Percentiles rank a stretch among this genome's conserved stretches.
Evolutionary conservation across 1,140 invertebrate species (phyloP).

Genomic region (Pseudomyrmex pallidus): DNA sequence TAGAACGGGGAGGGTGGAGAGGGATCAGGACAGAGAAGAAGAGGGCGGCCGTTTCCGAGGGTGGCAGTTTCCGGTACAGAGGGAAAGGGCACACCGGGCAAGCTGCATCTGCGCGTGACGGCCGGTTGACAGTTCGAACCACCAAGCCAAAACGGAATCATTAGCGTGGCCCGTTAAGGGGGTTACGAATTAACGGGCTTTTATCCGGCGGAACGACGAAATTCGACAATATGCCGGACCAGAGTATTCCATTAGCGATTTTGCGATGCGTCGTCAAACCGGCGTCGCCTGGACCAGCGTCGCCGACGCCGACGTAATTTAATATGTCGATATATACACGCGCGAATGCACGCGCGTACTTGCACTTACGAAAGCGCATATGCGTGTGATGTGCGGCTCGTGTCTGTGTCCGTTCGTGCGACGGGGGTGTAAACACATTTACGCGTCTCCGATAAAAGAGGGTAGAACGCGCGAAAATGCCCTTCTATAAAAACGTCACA

Average conservation of each 20-base stretch:
- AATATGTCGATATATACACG: slow-evolving; percentile 67
- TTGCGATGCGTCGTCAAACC: slow-evolving; percentile 66
- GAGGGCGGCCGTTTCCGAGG: neutral
- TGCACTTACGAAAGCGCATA: neutral
- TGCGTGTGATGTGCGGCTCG: neutral
- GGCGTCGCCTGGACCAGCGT: slow-evolving; percentile 61
- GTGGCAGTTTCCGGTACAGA: neutral
- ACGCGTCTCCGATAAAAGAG: slow-evolving; percentile 36
- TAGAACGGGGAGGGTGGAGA: slow-evolving; percentile 39
- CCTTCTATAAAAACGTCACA: slow-evolving; percentile 47
- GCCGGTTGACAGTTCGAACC: slow-evolving; percentile 71
- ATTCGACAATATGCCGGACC: slow-evolving; percentile 76
- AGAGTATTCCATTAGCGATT: slow-evolving; percentile 81
- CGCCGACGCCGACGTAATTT: slow-evolving; percentile 71
- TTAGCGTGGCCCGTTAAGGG: slow-evolving; percentile 76
- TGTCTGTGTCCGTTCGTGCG: neutral
- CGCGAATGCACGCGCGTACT: neutral
- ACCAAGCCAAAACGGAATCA: slow-evolving; percentile 75
- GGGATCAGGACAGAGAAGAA: slow-evolving; percentile 20
- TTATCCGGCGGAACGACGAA: slow-evolving; percentile 72
- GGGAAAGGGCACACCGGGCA: slow-evolving; percentile 50
- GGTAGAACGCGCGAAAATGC: slow-evolving; percentile 45
- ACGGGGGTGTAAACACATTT: slow-evolving; percentile 47
- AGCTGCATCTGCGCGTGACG: slow-evolving; percentile 74
- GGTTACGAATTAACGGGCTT: slow-evolving; percentile 74